Evolutionary conservation across 2,113 vertebrate species (phyloP).

Genomic region (Mustelus asterias): DNA sequence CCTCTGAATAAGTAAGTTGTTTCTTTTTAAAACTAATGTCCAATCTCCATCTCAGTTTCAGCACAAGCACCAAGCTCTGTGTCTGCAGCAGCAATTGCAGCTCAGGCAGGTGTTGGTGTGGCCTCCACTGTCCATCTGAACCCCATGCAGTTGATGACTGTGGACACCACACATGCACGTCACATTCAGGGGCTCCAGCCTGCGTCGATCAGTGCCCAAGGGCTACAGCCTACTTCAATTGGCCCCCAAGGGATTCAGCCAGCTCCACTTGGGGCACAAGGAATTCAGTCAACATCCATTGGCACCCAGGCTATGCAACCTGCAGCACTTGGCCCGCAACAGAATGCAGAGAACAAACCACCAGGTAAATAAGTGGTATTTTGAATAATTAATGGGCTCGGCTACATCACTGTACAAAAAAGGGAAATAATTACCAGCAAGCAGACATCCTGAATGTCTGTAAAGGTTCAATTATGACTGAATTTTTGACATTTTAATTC

Average conservation of each 20-base stretch:
- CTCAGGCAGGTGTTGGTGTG: conserved; percentile 82
- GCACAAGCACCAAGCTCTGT: conserved; percentile 88
- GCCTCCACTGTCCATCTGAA: conserved; percentile 92
- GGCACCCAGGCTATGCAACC: conserved; percentile 80
- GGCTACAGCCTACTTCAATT: conserved; percentile 80
- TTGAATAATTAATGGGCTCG: background rate
- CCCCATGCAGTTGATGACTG: conserved; percentile 95
- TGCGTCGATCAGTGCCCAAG: conserved; percentile 80
- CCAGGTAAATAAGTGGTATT: conserved; percentile 61
- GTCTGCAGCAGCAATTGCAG: conserved; percentile 78
- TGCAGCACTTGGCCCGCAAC: conserved; percentile 63
- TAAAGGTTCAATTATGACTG: background rate
- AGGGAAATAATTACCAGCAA: background rate
- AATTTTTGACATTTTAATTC: background rate
- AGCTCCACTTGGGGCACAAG: conserved; percentile 75
- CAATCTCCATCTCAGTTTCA: conserved; percentile 61
- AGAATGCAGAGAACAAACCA: conserved; percentile 72
- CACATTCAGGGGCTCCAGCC: conserved; percentile 86
- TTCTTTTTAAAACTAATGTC: background rate
- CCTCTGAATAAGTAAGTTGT: background rate
- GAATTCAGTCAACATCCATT: conserved; percentile 77
- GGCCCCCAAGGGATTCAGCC: conserved; percentile 83
- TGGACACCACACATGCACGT: conserved; percentile 70
- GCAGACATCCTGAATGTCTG: background rate
- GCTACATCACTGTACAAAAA: background rate